Base-by-base conservation (phyloP, 2,797 vertebrate genomes). In the Mastacembelus armatus region DNA sequence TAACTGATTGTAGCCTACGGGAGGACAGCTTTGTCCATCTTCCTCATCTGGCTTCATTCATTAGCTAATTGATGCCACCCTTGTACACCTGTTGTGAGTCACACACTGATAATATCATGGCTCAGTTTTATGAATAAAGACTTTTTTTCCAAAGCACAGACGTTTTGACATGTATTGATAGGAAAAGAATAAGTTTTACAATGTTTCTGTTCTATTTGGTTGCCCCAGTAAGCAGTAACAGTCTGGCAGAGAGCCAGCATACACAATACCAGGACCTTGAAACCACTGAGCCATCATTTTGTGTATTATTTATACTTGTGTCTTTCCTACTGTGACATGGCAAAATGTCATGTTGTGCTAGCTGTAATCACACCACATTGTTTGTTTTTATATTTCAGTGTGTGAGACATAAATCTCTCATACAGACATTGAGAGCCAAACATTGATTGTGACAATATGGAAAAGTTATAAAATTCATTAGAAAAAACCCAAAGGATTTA, bases 1-100 rank as follows among this genome's bases (percentile, higher is more conserved):
- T 70, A 50, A 74, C 73, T 85, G 67, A 80, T 74, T 84, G 30
- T 30, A 63, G 62, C 24, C 12, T 19, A n/a, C 50, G 29, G 14
- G 27, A 36, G 22, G 26, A n/a, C n/a, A n/a, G 35, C 29, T 81
- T 62, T 64, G 45, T 59, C 43, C 49, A 14, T 61, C 39, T 48
- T 29, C 18, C 47, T 77, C 39, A 15, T 43, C 47, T 47, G 14
- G 26, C 52, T 35, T 62, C 35, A 24, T 56, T 85, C 71, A 87
- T 88, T 76, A 81, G 61, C 71, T 72, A 66, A 82, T 44, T 62
- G 64, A 69, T 52, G 27, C 57, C 81, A 55, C 80, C 84, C 71
- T 70, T 35, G 55, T 24, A 52, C 78, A 88, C 71, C 87, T 87
- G 82, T 24, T 35, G 19, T 33, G 12, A 66, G 42, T 33, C 68